Percentiles rank a stretch among this genome's conserved stretches.
These are phyloP conservation scores for Clepsis dumicolana DNA, from an alignment of 2,888 invertebrate species.

Conservation along the genomic window DNA sequence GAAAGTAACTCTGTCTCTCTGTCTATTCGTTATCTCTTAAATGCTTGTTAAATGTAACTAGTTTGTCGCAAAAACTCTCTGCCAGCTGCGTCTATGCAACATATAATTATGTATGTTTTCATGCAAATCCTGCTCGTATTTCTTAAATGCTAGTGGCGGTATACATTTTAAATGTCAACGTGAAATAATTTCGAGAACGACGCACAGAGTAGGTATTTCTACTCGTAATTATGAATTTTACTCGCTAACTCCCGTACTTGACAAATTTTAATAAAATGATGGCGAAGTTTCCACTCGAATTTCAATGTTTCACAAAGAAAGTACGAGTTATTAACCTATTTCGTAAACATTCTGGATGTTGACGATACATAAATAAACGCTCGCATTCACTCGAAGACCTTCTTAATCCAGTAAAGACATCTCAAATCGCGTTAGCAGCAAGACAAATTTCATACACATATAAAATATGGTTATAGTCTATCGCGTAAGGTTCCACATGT, in stretches of 20 bases:
- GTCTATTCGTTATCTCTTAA: no score
- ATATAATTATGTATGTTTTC: no score
- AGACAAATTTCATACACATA: constrained; percentile 57
- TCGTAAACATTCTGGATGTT: constrained; percentile 14
- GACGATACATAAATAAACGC: constrained; percentile 59
- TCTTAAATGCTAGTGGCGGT: no score
- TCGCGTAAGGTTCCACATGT: constrained; percentile 11
- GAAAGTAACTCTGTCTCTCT: no score
- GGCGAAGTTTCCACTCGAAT: constrained; percentile 3
- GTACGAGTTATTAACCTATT: constrained; percentile 18
- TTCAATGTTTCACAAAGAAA: neutral
- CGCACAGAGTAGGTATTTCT: neutral
- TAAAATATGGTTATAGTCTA: constrained; percentile 55
- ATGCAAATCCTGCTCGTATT: no score
- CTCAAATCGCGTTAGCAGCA: constrained; percentile 58
- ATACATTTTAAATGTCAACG: neutral
- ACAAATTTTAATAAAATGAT: neutral
- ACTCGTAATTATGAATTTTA: constrained; percentile 5
- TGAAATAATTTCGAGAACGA: neutral
- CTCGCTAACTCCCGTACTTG: neutral
- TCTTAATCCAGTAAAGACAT: constrained; percentile 59
- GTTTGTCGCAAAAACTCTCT: no score
- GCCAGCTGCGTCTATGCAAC: no score
- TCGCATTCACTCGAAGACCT: constrained; percentile 53
- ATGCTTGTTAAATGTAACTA: no score